Conservation (phyloP, 1,140 invertebrate species). For the Heterodera carotae region DNA sequence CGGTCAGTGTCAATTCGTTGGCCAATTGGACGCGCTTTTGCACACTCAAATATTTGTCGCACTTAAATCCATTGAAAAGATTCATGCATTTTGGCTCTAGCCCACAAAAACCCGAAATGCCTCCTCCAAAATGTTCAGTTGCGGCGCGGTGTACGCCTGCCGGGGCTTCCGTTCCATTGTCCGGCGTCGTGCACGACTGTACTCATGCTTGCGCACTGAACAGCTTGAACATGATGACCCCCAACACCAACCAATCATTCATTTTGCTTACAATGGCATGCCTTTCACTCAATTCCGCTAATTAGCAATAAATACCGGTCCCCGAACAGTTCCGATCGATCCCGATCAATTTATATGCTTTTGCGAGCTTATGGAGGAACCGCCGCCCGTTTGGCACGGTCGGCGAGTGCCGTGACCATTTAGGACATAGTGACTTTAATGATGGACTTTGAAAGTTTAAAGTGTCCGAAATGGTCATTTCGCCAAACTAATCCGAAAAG, state of each 20-base stretch:
- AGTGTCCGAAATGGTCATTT: no score
- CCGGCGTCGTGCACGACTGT: slow-evolving; percentile 78
- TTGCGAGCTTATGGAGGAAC: no score
- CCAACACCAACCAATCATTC: no score
- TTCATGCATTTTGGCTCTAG: slow-evolving; percentile 15
- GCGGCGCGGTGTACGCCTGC: slow-evolving; percentile 90
- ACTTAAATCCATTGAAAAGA: slow-evolving; percentile 66
- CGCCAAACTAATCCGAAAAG: no score
- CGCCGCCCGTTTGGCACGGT: no score
- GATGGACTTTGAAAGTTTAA: no score
- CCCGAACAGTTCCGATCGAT: no score
- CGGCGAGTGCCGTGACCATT: no score
- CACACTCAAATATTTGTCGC: slow-evolving; percentile 91
- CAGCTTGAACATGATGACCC: not conserved
- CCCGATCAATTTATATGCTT: no score
- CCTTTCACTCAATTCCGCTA: slow-evolving; percentile 3
- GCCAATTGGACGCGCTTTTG: slow-evolving; percentile 90
- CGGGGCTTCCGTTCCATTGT: slow-evolving; percentile 86
- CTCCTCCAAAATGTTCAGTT: slow-evolving; percentile 82
- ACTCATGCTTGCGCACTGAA: slow-evolving; percentile 77
- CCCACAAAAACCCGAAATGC: slow-evolving; percentile 78
- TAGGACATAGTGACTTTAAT: no score
- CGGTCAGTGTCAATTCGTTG: slow-evolving; percentile 81
- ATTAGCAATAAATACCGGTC: no score
- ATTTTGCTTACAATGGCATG: not conserved